Evolutionary conservation across 2,797 vertebrate species (phyloP).

Genomic region (Sebastolobus altivelis): DNA sequence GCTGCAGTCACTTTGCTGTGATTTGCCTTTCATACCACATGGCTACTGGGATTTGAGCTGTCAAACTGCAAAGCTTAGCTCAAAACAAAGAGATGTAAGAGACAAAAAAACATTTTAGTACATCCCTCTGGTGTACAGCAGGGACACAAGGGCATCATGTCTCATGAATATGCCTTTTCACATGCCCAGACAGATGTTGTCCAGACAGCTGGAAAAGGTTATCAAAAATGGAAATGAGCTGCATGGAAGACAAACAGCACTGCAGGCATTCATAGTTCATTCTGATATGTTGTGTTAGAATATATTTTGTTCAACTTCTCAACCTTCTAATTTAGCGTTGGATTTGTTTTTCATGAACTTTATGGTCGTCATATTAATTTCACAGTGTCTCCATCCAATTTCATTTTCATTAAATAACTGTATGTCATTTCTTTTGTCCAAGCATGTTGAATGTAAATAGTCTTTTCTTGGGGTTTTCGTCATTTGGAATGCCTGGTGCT

Average conservation of each 20-base stretch:
- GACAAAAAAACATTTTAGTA: conserved; percentile 33
- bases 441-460: conserved; percentile 34
- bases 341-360: conserved; percentile 5
- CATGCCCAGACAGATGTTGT: conserved; percentile 22
- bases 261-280: not conserved
- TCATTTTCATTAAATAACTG: conserved; percentile 30
- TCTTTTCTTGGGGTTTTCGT: conserved; percentile 40
- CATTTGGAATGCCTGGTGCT: conserved; percentile 22
- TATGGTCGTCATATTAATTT: conserved; percentile 4
- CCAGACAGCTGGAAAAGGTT: conserved; percentile 17
- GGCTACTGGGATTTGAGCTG: conserved; percentile 66
- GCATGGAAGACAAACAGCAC: conserved; percentile 7
- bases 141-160: conserved; percentile 22
- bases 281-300: not conserved
- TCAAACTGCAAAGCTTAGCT: conserved; percentile 51
- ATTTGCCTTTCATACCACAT: conserved; percentile 46
- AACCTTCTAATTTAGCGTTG: not conserved
- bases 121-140: conserved; percentile 24
- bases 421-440: conserved; percentile 12
- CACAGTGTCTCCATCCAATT: conserved; percentile 25
- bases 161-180: conserved; percentile 28
- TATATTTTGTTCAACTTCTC: conserved; percentile 11
- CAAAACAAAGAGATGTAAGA: conserved; percentile 54
- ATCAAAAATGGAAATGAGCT: conserved; percentile 7
- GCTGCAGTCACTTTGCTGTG: conserved; percentile 41